Evolutionary conservation across 2,888 invertebrate species (phyloP).

Genomic region (Oscheius sp.): DNA sequence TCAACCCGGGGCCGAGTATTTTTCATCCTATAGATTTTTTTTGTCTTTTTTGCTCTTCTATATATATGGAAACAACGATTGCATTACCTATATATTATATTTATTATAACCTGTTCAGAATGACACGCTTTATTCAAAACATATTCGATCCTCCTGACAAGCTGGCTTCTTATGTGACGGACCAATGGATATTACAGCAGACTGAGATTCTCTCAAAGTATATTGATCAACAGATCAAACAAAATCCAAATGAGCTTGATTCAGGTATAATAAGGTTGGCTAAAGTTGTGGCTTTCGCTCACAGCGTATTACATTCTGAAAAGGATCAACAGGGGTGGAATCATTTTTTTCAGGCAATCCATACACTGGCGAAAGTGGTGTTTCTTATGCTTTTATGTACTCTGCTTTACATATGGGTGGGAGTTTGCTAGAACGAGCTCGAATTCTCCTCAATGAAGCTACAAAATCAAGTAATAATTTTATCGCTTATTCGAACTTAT

Average conservation of each 20-base stretch:
- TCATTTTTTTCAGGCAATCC: conserved; percentile 11
- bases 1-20: too few relatives aligned
- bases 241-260: neutral
- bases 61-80: too few relatives aligned
- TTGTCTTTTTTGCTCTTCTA: neutral
- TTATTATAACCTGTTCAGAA: neutral
- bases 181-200: conserved; percentile 3
- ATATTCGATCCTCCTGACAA: neutral
- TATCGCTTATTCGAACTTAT: neutral
- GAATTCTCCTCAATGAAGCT: neutral
- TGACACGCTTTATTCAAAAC: conserved; percentile 19
- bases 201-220: neutral
- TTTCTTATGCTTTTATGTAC: conserved; percentile 11
- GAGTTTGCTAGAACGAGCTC: neutral
- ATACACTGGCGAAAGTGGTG: conserved; percentile 24
- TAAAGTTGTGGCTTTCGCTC: too few relatives aligned
- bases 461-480: neutral
- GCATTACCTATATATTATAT: neutral
- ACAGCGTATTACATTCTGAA: too few relatives aligned
- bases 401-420: neutral
- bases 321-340: too few relatives aligned
- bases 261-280: too few relatives aligned
- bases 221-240: neutral
- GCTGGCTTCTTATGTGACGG: neutral
- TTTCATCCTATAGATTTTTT: too few relatives aligned